Evolutionary conservation across 1,140 invertebrate species (phyloP), one percentile per base, ranked within the genome.

Genomic region (Lordiphosa mommai): DNA sequence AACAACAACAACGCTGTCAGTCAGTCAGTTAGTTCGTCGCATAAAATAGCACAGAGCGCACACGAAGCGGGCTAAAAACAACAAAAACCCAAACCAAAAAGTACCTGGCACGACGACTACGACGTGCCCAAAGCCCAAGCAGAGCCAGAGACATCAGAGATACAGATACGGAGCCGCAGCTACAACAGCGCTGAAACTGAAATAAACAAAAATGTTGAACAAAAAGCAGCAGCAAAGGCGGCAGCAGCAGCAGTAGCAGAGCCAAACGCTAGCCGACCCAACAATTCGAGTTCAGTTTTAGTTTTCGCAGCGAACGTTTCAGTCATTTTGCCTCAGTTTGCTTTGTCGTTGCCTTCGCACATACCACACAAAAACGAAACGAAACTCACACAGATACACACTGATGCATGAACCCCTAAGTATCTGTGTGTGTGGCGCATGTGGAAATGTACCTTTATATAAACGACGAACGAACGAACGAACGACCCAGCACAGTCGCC

Each of bases 361-460:
- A 80, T 80, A 74, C 74, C 74, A 74, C 56, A 64, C 51, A 37
- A 47, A 49, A 7, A 43, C 5, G 20, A 16, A 64, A 41, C 61
- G 53, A 60, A 59, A 64, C 53, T 9, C 66, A 58, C 43, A 46
- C 47, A 43, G 34, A 53, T 34, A 44, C 29, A 38, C 38, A 57
- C 14, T n/a, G n/a, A 58, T 23, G 29, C 33, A 53, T 69, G 44
- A 52, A 59, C 63, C 52, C 50, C 61, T 53, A 44, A 58, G 64
- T 50, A 40, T 46, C 20, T 49, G 13, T 53, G 8, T 56, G 50
- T 44, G 43, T 59, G 52, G 61, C 41, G 74, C 66, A 59, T 80
- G 77, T 84, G 77, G 72, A 82, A 82, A 76, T 76, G 68, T 84
- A 84, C 77, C 68, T 84, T 84, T 84, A 84, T 82, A 77, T 84